These are phyloP conservation scores for Epinephelus awoara DNA, from an alignment of 2,797 vertebrate species.

Conservation along the genomic window DNA sequence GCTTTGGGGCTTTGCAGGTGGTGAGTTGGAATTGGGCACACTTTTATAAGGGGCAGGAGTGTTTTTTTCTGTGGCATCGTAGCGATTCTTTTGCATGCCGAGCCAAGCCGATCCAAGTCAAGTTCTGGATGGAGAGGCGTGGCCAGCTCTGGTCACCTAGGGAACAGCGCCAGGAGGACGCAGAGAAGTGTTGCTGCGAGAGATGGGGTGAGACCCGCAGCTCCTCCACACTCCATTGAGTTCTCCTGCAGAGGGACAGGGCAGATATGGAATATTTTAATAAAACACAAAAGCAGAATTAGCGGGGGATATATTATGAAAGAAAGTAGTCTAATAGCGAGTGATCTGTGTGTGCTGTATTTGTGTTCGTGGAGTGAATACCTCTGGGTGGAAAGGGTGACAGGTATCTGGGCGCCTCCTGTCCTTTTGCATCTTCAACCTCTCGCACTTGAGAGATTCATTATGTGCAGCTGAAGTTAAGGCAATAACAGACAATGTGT, in stretches of 20 bases:
- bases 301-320: not conserved
- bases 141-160: constrained; percentile 92
- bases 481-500: constrained; percentile 56
- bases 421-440: constrained; percentile 97
- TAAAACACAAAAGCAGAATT: constrained; percentile 3
- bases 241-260: constrained; percentile 88
- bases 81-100: constrained; percentile 72
- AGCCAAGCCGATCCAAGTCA: constrained; percentile 69
- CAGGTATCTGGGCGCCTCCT: constrained; percentile 96
- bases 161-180: constrained; percentile 85
- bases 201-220: constrained; percentile 81
- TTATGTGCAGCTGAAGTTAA: constrained; percentile 92
- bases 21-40: constrained; percentile 68
- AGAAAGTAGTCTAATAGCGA: not conserved
- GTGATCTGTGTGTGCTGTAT: not conserved
- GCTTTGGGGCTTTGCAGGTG: constrained; percentile 63
- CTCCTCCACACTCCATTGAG: constrained; percentile 95
- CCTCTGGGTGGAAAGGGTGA: constrained; percentile 97
- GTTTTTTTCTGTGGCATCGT: constrained; percentile 64
- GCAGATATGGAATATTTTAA: constrained; percentile 6
- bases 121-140: constrained; percentile 82
- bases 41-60: constrained; percentile 45
- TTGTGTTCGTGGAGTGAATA: constrained; percentile 60
- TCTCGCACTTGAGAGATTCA: constrained; percentile 97
- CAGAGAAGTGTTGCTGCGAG: constrained; percentile 81